phyloP scores from a whole-genome alignment of 2,888 invertebrate genomes.

The Nomada ferruginata region DNA sequence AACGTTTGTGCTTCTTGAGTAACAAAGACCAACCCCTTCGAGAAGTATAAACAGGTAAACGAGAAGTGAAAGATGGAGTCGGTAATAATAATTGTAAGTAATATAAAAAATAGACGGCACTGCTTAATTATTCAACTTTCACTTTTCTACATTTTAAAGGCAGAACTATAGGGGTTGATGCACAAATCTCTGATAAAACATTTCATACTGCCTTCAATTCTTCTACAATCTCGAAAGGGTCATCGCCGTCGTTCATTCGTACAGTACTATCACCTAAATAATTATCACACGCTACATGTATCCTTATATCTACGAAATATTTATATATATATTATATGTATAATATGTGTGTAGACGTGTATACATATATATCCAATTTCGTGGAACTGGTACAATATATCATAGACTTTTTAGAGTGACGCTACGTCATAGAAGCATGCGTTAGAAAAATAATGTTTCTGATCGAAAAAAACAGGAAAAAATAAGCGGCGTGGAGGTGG shows the following conservation, averaged over 20 bases:
- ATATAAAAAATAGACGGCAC: too few relatives aligned
- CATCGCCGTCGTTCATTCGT: constrained; percentile 42
- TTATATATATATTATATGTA: constrained; percentile 7
- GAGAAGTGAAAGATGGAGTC: too few relatives aligned
- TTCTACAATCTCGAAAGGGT: constrained; percentile 48
- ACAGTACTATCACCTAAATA: constrained; percentile 46
- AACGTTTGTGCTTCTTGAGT: constrained; percentile 43
- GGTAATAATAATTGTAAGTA: too few relatives aligned
- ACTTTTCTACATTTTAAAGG: too few relatives aligned
- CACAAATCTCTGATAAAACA: background rate
- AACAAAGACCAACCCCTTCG: constrained; percentile 43
- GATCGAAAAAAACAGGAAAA: constrained; percentile 67
- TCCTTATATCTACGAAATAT: constrained; percentile 40
- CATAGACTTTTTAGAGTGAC: constrained; percentile 63
- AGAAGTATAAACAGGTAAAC: background rate
- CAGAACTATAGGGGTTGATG: background rate
- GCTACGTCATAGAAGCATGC: constrained; percentile 77
- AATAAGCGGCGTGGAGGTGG: constrained; percentile 78
- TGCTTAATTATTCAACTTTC: background rate
- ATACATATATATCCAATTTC: constrained; percentile 44
- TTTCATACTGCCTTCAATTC: background rate
- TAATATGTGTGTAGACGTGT: constrained; percentile 32
- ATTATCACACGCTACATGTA: constrained; percentile 40
- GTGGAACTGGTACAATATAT: constrained; percentile 47
- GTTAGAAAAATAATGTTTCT: constrained; percentile 81